Evolutionary conservation across 2,888 invertebrate genomes (phyloP), one percentile per base, ranked within the genome.

Genomic region (Ecdyonurus torrentis): DNA sequence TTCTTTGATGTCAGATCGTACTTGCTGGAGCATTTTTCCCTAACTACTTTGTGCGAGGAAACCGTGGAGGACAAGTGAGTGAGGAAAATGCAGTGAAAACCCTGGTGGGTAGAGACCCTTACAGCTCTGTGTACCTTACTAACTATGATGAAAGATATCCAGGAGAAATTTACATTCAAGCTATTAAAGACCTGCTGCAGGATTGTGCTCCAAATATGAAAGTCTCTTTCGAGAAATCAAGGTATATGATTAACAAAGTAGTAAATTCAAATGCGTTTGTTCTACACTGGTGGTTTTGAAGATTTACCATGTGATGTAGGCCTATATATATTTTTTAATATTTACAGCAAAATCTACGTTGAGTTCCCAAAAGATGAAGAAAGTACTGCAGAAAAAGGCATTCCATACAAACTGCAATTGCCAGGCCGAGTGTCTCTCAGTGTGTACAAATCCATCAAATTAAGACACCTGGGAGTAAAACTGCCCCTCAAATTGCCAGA

Each of bases 21-120:
- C 76, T 91, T 50, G 85, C 87, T 64, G 92, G 90, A 1, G 94
- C 95, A 1, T 94, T 94, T 74, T 97, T 94, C 76, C 97, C 97
- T 0, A 86, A 95, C 74, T 96, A 89, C 74, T 96, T 91, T 75
- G 74, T 85, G 22, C 79, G 83, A 37, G 70, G 75, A 7, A 71
- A 76, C 22, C 71, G 72, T 37, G 77, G 79, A 1, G 79, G 80
- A 61, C 78, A 80, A 63, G 74, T 78, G 0, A 80, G 83, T 65
- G 88, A 90, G 71, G 77, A 82, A 1, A 81, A 83, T 24, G 83
- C 87, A 0, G 80, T 84, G 2, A 84, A 83, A 67, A 71, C 73
- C 0, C 76, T 94, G 0, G 81, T 81, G 22, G 90, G 90, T 0
- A 77, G 83, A 25, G 85, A 94, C 75, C 92, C 92, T 0, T 81